Base-by-base conservation (phyloP, 2,113 vertebrate species). In the Otis tarda region DNA sequence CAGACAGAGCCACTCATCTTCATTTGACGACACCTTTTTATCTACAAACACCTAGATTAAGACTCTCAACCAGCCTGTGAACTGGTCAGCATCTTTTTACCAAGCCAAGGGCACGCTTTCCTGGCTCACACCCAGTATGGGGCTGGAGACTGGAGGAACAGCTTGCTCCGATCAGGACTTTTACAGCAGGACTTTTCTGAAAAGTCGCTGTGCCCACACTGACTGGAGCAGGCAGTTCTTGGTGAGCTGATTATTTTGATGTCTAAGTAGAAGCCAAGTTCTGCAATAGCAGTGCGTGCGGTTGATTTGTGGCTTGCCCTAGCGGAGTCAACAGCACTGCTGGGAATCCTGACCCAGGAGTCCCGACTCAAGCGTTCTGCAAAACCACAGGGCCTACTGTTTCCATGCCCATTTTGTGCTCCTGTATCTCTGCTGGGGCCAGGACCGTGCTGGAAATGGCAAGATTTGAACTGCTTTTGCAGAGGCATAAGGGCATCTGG, bases 1-100 rank as follows among this genome's bases (percentile, higher is more conserved):
- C 82, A 90, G 83, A 47, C 50, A 88, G 53, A 90, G 80, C 52
- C 80, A 67, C 91, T 87, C 93, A 91, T 74, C 90, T 87, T 86
- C 75, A 86, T 53, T 60, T 16, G 59, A n/a, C 2, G 8, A 80
- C 65, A 84, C 77, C 73, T 91, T 92, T 92, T 94, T 82, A 94
- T 95, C 83, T 92, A 23, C 60, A 67, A 89, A 87, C 89, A 83
- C 65, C 64, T 47, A 68, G 57, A 53, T 63, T 45, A 75, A 87
- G 65, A 22, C 80, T 91, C 87, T 56, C 65, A 82, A 18, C 37
- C 79, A 88, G 71, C 67, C 83, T 45, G n/a, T 55, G 84, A 87
- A 79, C 60, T 37, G 8, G 0, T 24, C 43, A 90, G 64, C 27
- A 77, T 65, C 52, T 53, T 71, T 68, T 31, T 7, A 56, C 80